Base-by-base conservation (phyloP, 2,888 invertebrate genomes). In the Bedellia somnulentella region DNA sequence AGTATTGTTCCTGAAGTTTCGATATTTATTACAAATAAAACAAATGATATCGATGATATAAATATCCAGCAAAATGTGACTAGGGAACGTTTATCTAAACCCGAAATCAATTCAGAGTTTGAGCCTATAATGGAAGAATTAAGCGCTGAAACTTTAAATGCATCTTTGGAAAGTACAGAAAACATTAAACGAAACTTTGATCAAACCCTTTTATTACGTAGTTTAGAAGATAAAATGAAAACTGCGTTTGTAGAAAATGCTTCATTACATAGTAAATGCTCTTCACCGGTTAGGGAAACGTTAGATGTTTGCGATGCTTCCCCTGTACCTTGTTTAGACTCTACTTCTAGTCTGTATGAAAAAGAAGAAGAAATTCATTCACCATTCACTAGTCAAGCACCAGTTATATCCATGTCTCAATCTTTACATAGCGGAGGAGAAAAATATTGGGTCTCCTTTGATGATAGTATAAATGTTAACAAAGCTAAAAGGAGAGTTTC, bases 381-480 rank as follows among this genome's bases (percentile, higher is more conserved):
- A 0, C 70, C 75, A 0, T 66, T 73, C 26, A 37, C 56, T 0
- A 70, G 53, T 36, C 51, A 46, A 29, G 45, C 57, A 0, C 46
- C 62, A 1, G 54, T 75, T 0, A 49, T 71, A 15, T 48, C 73
- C 0, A 76, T 76, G 67, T 67, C 68, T 0, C 73, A 64, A 23
- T 68, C 53, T 0, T 57, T 52, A 26, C 57, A 67, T 22, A 52
- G 46, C 0, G 71, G 75, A 0, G 76, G 76, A 0, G 45, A 73
- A 0, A 76, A 73, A 37, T 76, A 68, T 25, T 76, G 76, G 76
- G 18, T 76, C 0, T 75, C 73, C 0, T 76, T 76, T 31, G 70
- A 75, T 24, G 64, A 70, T 9, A 29, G 28, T 6, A 4, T 0
- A 33, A 15, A 32, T 43, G 34, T 27, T 32, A 26, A 13, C 29